These are phyloP conservation scores for Cynocephalus volans DNA, from an alignment of 2,113 vertebrate species.

Conservation along the genomic window DNA sequence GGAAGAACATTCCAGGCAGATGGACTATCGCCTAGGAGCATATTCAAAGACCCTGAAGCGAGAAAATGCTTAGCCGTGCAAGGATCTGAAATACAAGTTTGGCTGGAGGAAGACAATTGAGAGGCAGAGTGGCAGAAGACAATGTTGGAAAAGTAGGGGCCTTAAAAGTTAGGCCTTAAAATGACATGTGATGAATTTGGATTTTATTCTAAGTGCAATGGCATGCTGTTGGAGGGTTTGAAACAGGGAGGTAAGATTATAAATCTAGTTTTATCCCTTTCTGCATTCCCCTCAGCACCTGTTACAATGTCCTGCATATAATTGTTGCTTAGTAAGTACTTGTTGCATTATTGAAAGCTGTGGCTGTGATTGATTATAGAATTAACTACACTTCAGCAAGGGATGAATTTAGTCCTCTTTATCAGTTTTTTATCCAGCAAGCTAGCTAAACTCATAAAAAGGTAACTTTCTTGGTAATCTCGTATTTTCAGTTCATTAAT, in stretches of 20 bases:
- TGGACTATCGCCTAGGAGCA: not conserved
- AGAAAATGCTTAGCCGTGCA: not conserved
- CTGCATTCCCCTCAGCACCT: not conserved
- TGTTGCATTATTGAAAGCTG: constrained; percentile 25
- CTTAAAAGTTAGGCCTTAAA: not conserved
- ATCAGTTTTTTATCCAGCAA: constrained; percentile 65
- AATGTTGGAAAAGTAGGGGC: not conserved
- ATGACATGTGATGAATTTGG: not conserved
- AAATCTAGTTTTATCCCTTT: not conserved
- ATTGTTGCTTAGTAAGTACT: not conserved
- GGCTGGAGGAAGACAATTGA: not conserved
- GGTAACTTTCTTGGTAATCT: constrained; percentile 57
- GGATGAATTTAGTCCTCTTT: constrained; percentile 35
- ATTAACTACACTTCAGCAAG: constrained; percentile 37
- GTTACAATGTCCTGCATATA: not conserved
- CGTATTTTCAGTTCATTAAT: constrained; percentile 59
- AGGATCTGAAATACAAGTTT: not conserved
- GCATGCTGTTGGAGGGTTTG: not conserved
- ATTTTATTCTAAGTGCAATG: not conserved
- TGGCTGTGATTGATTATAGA: constrained; percentile 60
- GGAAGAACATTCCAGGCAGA: not conserved
- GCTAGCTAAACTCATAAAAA: constrained; percentile 51
- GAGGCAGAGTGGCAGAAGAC: not conserved
- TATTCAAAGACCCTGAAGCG: not conserved
- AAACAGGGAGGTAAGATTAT: not conserved